These are phyloP conservation scores for Norana najaformis DNA, from an alignment of 2,888 invertebrate species.

Conservation along the genomic window DNA sequence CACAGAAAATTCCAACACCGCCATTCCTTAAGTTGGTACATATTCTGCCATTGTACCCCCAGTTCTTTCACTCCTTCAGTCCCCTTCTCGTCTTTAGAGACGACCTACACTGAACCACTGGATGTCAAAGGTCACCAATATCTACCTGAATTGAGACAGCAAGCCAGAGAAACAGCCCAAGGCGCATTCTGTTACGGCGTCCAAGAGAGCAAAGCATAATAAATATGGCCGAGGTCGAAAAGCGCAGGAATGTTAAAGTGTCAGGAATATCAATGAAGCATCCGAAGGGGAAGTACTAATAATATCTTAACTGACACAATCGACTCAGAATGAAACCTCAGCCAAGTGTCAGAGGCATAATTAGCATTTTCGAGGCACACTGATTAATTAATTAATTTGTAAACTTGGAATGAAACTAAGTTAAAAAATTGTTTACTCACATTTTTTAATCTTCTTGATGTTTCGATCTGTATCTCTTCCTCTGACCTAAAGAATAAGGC, in stretches of 20 bases:
- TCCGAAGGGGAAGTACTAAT: neutral
- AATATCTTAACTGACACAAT: neutral
- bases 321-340: neutral
- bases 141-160: neutral
- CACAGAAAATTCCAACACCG: neutral
- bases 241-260: neutral
- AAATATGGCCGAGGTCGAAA: neutral
- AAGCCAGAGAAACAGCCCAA: neutral
- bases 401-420: neutral
- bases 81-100: neutral
- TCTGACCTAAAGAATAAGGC: slow-evolving; percentile 46
- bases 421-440: slow-evolving; percentile 46
- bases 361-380: neutral
- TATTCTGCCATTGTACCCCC: neutral
- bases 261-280: neutral
- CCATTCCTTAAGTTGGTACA: neutral
- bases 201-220: neutral
- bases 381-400: neutral
- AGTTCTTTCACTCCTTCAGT: neutral
- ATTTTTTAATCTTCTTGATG: slow-evolving; percentile 48
- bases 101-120: neutral
- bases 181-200: neutral
- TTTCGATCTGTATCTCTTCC: slow-evolving; percentile 47
- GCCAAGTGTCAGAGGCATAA: neutral
- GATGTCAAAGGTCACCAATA: neutral